A percentile compares a stretch with the other conserved stretches of the same genome.
Evolutionary conservation across 2,113 vertebrate species (phyloP).

Genomic region (Chunga burmeisteri): DNA sequence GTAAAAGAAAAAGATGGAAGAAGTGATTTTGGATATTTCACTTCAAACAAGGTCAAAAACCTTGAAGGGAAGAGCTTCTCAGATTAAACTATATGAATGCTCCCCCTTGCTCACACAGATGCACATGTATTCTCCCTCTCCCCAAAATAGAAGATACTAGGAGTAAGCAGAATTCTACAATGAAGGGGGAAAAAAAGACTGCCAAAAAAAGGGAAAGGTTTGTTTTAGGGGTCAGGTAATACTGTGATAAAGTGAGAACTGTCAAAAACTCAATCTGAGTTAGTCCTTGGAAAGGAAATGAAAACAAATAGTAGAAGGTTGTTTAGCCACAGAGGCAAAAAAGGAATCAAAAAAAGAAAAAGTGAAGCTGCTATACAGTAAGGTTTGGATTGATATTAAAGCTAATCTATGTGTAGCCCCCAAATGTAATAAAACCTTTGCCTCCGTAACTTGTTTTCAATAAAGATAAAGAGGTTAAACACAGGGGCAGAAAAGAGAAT

Average conservation of each 20-base stretch:
- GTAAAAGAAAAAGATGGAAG: background rate
- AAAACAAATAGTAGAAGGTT: conserved; percentile 29
- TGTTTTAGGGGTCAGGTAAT: conserved; percentile 20
- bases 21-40: background rate
- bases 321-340: conserved; percentile 37
- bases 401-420: background rate
- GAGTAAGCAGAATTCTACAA: background rate
- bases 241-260: conserved; percentile 3
- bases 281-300: conserved; percentile 41
- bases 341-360: background rate
- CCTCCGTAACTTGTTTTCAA: background rate
- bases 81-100: background rate
- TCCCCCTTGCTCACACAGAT: background rate
- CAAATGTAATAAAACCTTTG: background rate
- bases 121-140: background rate
- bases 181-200: background rate
- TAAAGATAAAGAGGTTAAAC: conserved; percentile 1
- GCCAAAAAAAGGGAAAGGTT: background rate
- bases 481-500: background rate
- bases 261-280: conserved; percentile 38
- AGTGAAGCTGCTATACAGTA: background rate
- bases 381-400: background rate
- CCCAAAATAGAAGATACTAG: background rate
- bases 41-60: background rate
- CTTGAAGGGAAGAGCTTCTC: background rate